A percentile compares a stretch with the other conserved stretches of the same genome.
Evolutionary conservation across 2,113 vertebrate genomes (phyloP).

Genomic region (Spheniscus mendiculus): DNA sequence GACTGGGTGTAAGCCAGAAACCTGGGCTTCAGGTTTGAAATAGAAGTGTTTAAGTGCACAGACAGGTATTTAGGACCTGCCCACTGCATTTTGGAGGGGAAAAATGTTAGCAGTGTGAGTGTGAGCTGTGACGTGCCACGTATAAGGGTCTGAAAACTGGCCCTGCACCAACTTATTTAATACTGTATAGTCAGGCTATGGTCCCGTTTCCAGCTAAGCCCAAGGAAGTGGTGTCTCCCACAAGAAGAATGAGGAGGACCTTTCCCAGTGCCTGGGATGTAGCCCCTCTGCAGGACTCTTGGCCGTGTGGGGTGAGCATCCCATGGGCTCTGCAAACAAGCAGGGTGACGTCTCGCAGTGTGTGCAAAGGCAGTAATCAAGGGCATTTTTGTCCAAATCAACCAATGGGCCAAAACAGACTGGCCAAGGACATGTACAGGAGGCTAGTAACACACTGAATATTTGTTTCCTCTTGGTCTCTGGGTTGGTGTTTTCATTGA

Average conservation of each 20-base stretch:
- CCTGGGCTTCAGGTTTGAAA: not conserved
- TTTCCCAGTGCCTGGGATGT: fast-evolving
- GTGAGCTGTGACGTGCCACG: fast-evolving
- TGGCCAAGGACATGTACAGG: not conserved
- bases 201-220: not conserved
- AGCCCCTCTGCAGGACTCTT: not conserved
- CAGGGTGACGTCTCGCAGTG: not conserved
- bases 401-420: not conserved
- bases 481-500: not conserved
- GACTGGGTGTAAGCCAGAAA: not conserved
- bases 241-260: not conserved
- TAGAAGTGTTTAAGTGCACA: not conserved
- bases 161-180: fast-evolving
- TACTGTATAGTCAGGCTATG: fast-evolving
- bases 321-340: not conserved
- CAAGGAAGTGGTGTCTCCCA: not conserved
- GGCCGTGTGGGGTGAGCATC: fast-evolving
- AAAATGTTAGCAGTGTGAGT: not conserved
- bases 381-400: not conserved
- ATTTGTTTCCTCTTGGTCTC: not conserved
- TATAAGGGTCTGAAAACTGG: not conserved
- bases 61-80: not conserved
- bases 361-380: not conserved
- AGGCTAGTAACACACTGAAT: not conserved
- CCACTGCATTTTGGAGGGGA: not conserved